Conservation (phyloP, 2,113 vertebrate genomes). For the Amphiprion ocellaris region DNA sequence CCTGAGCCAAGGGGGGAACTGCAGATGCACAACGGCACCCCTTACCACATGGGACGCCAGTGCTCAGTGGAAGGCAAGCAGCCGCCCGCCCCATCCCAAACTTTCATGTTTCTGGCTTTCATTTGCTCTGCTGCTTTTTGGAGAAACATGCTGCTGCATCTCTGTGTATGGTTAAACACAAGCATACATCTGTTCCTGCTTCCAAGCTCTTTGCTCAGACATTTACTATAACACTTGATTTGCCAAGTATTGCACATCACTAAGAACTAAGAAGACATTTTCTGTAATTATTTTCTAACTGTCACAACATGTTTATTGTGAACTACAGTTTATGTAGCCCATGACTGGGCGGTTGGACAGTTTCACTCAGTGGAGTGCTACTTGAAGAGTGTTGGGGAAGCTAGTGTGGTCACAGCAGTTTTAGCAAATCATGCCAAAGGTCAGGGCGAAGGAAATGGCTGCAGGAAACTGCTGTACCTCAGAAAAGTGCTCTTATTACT, state of each 20-base stretch:
- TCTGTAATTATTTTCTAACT: not conserved
- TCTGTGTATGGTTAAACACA: constrained; percentile 57
- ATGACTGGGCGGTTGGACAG: not conserved
- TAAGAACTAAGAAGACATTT: not conserved
- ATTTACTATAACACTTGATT: constrained; percentile 39
- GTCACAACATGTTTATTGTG: not conserved
- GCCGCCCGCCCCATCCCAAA: constrained; percentile 85
- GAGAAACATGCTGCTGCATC: constrained; percentile 72
- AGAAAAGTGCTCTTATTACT: not conserved
- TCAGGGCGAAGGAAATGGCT: not conserved
- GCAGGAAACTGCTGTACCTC: not conserved
- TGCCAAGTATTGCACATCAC: constrained; percentile 19
- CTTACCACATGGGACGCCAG: constrained; percentile 99
- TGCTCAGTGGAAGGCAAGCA: constrained; percentile 99
- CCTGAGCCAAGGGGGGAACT: constrained; percentile 93
- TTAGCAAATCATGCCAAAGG: not conserved
- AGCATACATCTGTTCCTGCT: constrained; percentile 58
- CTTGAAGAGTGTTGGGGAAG: not conserved
- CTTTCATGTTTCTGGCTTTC: constrained; percentile 73
- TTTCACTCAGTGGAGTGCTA: not conserved
- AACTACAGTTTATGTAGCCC: not conserved
- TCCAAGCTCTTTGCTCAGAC: constrained; percentile 57
- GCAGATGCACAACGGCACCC: constrained; percentile 97
- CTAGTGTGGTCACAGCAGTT: not conserved
- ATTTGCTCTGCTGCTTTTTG: constrained; percentile 77